Conservation (phyloP, 2,888 invertebrate species). For the Alitta virens region DNA sequence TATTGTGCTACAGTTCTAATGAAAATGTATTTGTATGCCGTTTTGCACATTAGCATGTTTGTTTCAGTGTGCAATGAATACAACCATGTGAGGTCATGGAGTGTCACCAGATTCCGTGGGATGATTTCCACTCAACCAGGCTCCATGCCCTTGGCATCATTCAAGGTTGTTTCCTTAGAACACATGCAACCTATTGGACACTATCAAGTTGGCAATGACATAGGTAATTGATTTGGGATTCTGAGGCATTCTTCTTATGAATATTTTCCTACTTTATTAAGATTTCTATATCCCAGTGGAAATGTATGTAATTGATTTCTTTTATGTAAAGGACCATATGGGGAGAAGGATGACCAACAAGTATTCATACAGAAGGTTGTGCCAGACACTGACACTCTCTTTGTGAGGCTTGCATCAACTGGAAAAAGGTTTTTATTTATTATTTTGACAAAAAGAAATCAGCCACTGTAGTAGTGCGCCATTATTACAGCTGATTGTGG, state of each 20-base stretch:
- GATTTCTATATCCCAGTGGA: background rate
- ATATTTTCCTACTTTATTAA: background rate
- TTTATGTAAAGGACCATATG: slow-evolving; percentile 71
- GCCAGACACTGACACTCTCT: slow-evolving; percentile 92
- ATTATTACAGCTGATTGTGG: no score
- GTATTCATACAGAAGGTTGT: slow-evolving; percentile 97
- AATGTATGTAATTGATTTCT: background rate
- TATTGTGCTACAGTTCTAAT: no score
- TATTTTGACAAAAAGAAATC: no score
- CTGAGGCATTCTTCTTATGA: no score
- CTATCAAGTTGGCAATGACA: slow-evolving; percentile 65
- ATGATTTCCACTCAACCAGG: slow-evolving; percentile 99
- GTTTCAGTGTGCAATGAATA: slow-evolving; percentile 81
- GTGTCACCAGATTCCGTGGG: slow-evolving; percentile 91
- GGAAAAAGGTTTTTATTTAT: slow-evolving; percentile 81
- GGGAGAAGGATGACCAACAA: slow-evolving; percentile 97
- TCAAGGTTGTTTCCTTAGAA: slow-evolving; percentile 87
- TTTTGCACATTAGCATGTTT: background rate
- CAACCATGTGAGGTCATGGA: slow-evolving; percentile 97
- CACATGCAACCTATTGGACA: slow-evolving; percentile 59
- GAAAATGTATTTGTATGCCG: no score
- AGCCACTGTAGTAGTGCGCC: no score
- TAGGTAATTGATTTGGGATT: no score
- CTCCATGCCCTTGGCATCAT: slow-evolving; percentile 90
- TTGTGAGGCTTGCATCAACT: slow-evolving; percentile 90